Percentiles rank a stretch among this genome's conserved stretches.
Conservation (phyloP, 2,113 vertebrate species). For the Ailuropoda melanoleuca region DNA sequence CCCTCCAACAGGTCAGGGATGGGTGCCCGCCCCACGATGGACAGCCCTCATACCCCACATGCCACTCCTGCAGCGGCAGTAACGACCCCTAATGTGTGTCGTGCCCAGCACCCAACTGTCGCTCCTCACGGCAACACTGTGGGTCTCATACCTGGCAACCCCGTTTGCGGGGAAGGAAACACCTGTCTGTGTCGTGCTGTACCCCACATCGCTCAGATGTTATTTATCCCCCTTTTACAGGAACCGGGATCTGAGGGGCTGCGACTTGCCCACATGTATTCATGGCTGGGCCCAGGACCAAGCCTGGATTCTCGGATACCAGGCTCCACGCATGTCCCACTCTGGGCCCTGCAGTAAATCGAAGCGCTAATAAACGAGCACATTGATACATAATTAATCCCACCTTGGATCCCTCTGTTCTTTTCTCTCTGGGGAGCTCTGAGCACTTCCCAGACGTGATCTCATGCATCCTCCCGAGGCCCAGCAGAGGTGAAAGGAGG, state of each 20-base stretch:
- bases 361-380: not conserved
- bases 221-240: not conserved
- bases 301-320: not conserved
- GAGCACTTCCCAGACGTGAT: slow-evolving; percentile 43
- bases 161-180: not conserved
- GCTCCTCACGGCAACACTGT: rapidly evolving
- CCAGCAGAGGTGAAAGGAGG: not conserved
- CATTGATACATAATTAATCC: not conserved
- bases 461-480: not conserved
- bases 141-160: not conserved
- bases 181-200: not conserved
- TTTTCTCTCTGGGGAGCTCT: not conserved
- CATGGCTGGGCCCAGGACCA: not conserved
- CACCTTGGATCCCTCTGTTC: not conserved
- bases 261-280: not conserved
- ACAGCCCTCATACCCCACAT: not conserved
- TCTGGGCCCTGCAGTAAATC: not conserved
- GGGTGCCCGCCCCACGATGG: not conserved
- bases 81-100: rapidly evolving
- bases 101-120: rapidly evolving
- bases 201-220: not conserved
- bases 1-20: not conserved
- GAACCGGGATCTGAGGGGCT: not conserved
- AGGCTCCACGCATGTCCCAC: rapidly evolving
- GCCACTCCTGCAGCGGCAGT: not conserved